Percentiles rank a stretch among this genome's conserved stretches.
Evolutionary conservation across 2,888 invertebrate genomes (phyloP).

Genomic region (Eupithecia subfuscata): DNA sequence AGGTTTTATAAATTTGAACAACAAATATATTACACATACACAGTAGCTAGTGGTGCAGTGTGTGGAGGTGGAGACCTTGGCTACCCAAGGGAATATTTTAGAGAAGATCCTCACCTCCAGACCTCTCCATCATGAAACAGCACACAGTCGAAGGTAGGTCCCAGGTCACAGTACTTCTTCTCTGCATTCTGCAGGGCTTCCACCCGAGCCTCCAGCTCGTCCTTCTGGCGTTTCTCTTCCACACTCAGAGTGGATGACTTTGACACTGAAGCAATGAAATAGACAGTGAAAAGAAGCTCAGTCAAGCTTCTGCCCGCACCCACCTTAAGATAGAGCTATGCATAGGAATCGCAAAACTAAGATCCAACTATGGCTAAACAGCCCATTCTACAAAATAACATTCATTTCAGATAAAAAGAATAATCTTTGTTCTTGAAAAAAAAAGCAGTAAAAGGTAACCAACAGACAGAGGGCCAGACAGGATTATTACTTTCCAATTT

Average conservation of each 20-base stretch:
- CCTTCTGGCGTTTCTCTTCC: conserved; percentile 92
- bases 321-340: background rate
- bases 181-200: conserved; percentile 93
- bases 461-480: background rate
- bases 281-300: background rate
- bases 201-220: conserved; percentile 93
- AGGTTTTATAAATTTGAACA: background rate
- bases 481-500: background rate
- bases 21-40: background rate
- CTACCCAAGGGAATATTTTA: background rate
- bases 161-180: conserved; percentile 94
- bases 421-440: background rate
- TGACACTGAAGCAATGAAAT: conserved; percentile 54
- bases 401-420: background rate
- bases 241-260: conserved; percentile 80
- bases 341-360: background rate
- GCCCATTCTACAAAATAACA: too few relatives aligned
- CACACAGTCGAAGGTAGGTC: conserved; percentile 96
- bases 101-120: conserved; percentile 88
- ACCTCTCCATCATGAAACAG: conserved; percentile 95
- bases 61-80: too few relatives aligned
- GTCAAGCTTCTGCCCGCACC: background rate
- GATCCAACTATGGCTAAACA: background rate
- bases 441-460: background rate
- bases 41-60: background rate